Base-by-base conservation (phyloP, 2,797 vertebrate species). In the Labeo calbasu region DNA sequence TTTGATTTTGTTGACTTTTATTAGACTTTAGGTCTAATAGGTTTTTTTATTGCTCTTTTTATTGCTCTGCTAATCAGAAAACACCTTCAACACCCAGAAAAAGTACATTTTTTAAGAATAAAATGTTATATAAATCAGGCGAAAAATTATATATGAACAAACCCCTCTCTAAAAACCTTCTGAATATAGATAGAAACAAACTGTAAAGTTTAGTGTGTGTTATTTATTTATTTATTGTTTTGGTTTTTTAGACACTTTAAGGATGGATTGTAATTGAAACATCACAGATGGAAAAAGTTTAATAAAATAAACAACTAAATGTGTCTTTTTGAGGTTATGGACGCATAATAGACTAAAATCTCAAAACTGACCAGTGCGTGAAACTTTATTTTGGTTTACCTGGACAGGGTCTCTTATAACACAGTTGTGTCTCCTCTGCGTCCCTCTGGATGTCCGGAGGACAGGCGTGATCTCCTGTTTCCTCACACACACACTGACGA, bases 381-480 rank as follows among this genome's bases (percentile, higher is more conserved):
- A 7, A 46, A 32, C 7, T 17, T 17, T 32, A 32, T 17, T 17
- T 3, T 14, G 10, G 25, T 17, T 89, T 50, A 97, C 96, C 95
- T 92, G 94, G 85, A 85, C 96, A 97, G 2, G 95, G 94, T 69
- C 80, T 93, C 78, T 89, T 92, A 90, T 96, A 96, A 46, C 96
- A 97, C 14, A 96, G 91, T 81, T 91, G 92, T 0, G 90, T 94
- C 88, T 96, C 94, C 89, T 94, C 92, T 7, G 75, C 86, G 43
- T 86, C 80, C 73, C 88, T 92, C 75, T 87, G 84, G 0, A 61
- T 87, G 28, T 91, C 88, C 0, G 87, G 25, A 0, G 94, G 93
- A 90, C 97, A 98, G 0, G 76, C 81, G 0, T 66, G 55, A 0
- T 94, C 91, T 0, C 89, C 93, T 1, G 78, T 90, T 4, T 92